These are phyloP conservation scores for Xestia xanthographa DNA, from an alignment of 2,888 invertebrate species.

Conservation along the genomic window DNA sequence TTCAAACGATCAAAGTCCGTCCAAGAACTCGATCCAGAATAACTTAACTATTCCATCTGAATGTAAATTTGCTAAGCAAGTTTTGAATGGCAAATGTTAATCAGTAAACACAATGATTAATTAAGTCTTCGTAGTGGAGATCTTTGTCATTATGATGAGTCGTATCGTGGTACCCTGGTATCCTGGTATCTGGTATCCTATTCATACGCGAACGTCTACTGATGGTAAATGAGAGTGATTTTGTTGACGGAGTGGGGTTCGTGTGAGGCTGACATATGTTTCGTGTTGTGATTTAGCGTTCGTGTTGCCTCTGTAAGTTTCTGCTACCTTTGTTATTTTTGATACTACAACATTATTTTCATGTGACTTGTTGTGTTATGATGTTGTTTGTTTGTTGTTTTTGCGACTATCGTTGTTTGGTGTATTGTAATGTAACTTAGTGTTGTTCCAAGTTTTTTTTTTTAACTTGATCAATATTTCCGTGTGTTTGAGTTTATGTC, in stretches of 20 bases:
- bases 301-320: constrained; percentile 33
- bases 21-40: constrained; percentile 67
- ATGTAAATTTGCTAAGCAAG: constrained; percentile 85
- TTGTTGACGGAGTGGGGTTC: constrained; percentile 66
- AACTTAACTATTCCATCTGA: constrained; percentile 82
- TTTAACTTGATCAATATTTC: neutral
- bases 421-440: neutral
- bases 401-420: neutral
- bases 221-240: constrained; percentile 71
- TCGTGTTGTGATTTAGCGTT: constrained; percentile 58
- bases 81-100: constrained; percentile 83
- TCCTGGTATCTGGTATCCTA: constrained; percentile 72
- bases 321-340: constrained; percentile 58
- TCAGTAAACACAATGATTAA: constrained; percentile 88
- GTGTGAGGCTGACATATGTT: constrained; percentile 51
- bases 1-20: constrained; percentile 41
- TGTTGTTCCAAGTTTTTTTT: neutral
- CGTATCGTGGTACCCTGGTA: constrained; percentile 70
- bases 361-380: constrained; percentile 36
- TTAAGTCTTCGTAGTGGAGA: constrained; percentile 82
- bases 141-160: constrained; percentile 89
- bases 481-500: too few species aligned
- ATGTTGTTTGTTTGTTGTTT: constrained; percentile 17
- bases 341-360: constrained; percentile 42
- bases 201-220: constrained; percentile 80